Base-by-base conservation (phyloP, 2,113 vertebrate species). In the Amblyornis subalaris region DNA sequence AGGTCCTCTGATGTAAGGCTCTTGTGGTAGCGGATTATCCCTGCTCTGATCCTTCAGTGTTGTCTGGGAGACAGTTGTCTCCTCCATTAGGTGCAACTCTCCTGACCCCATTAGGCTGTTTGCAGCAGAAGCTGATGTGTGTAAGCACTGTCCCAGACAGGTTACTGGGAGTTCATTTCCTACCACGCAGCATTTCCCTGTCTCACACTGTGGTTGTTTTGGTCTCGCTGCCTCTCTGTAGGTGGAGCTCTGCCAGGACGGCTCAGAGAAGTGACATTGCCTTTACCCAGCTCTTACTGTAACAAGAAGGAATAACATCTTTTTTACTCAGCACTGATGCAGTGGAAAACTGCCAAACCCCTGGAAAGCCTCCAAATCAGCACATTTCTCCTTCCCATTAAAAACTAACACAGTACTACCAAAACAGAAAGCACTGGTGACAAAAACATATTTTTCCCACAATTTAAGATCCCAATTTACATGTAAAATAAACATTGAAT, bases 321-420 rank as follows among this genome's bases (percentile, higher is more conserved):
- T 93, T 94, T 93, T 92, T 29, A 94, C 95, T 92, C 93, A 88
- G 81, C 13, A 13, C 86, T 88, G 92, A 95, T 50, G 51, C 90
- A 61, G 48, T 98, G 97, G 97, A 97, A 96, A 92, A 91, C 83
- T 89, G 97, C 97, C 98, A 98, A 96, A 93, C 93, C 90, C 91
- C 96, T 97, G 97, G 97, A 98, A 98, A 96, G 74, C 40, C 91
- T 97, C 97, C 96, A 97, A 96, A 97, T 91, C 83, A 40, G 93
- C 88, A 95, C 96, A 97, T 97, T 97, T 95, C 95, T 97, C 91
- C 90, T 96, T 91, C 94, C 94, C 95, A 96, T 98, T 97, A 97
- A 85, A 96, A 95, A 90, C 95, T 89, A 95, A 97, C 95, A 93
- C 88, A 82, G 93, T 78, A 90, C 95, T 89, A 97, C 93, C 88